A percentile compares a stretch with the other conserved stretches of the same genome.
phyloP scores from a whole-genome alignment of 1,140 invertebrate genomes.

The Macrosteles quadrilineatus region DNA sequence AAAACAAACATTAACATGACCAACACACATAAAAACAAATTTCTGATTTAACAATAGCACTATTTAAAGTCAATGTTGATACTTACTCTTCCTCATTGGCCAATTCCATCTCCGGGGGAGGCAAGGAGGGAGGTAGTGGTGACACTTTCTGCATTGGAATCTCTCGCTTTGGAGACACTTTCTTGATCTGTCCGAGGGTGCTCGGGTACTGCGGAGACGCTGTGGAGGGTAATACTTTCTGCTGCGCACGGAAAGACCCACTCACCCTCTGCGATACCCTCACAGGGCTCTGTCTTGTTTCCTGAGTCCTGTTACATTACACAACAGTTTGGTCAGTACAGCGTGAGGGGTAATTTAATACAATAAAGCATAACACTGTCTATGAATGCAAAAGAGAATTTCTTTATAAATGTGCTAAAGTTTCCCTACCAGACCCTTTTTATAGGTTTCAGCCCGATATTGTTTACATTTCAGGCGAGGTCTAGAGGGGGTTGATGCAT shows the following conservation, averaged over 20 bases:
- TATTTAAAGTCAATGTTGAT: too few species aligned
- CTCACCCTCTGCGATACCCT: not conserved
- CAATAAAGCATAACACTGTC: not conserved
- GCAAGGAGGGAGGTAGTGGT: not conserved
- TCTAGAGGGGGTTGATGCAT: too few species aligned
- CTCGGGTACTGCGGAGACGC: not conserved
- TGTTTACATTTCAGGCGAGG: too few species aligned
- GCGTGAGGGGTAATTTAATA: not conserved
- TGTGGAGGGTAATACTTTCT: not conserved
- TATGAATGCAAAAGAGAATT: too few species aligned
- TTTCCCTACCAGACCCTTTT: too few species aligned
- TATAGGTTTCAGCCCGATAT: too few species aligned
- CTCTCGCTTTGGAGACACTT: not conserved
- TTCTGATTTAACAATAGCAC: too few species aligned
- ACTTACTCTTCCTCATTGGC: slow-evolving; percentile 13
- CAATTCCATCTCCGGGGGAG: not conserved
- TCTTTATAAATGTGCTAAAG: too few species aligned
- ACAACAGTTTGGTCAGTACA: not conserved
- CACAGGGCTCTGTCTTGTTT: not conserved
- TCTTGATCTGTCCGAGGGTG: not conserved
- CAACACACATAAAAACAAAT: too few species aligned
- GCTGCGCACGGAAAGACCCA: not conserved
- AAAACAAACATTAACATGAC: too few species aligned
- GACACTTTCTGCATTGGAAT: not conserved
- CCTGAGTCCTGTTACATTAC: not conserved